Base-by-base conservation (phyloP, 2,888 invertebrate species). In the Stenodema calcarata region DNA sequence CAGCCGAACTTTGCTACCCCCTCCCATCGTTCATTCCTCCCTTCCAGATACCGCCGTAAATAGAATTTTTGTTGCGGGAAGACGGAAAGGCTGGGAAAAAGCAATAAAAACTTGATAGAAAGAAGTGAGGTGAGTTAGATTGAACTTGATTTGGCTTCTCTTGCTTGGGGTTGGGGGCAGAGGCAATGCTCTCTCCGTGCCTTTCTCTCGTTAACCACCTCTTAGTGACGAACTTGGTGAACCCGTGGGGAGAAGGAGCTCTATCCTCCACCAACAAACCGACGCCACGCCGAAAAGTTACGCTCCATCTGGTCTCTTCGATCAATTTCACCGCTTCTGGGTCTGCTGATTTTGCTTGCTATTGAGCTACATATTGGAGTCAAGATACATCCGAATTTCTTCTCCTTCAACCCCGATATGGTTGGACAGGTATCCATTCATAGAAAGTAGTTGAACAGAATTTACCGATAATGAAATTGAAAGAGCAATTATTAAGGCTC, bases 91-190 rank as follows among this genome's bases (percentile, higher is more conserved):
- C n/a, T 35, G 73, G 35, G 41, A 18, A 73, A 73, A 73, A 73
- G 73, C 73, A 73, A 73, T 73, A 73, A 73, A 73, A 73, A 73
- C 73, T 73, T 73, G 73, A 18, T 35, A 30, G 73, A 73, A 73
- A 73, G 73, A 41, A 73, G 73, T 30, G 73, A 73, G 73, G 73
- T 35, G 73, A 73, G 73, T 73, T 73, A 73, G 73, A 73, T 73
- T 73, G 35, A 73, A 73, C 73, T 73, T 35, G 73, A 73, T 73
- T 73, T 73, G 41, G 73, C 35, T 73, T 73, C 41, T 62, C 62
- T 62, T 23, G 62, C 27, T 62, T 23, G 62, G 62, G 73, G 41
- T 14, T 18, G 30, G 14, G 73, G 35, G 18, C 27, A 73, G 73
- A 14, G 70, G 70, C 28, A 28, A n/a, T 14, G 28, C 73, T 16